phyloP scores from a whole-genome alignment of 2,797 vertebrate species.

The Tolypeutes matacus region DNA sequence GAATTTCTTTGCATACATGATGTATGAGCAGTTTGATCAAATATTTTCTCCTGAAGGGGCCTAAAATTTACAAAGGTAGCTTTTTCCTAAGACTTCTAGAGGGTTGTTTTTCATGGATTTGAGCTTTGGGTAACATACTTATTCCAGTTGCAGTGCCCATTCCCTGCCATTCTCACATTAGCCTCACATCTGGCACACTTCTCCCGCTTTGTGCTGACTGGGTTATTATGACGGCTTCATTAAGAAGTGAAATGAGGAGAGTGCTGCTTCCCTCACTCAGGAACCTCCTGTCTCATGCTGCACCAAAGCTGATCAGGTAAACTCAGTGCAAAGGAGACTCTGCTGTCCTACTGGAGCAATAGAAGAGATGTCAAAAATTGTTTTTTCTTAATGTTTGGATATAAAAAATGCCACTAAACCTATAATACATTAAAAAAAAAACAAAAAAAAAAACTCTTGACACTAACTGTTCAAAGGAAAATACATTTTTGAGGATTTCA shows the following conservation, averaged over 20 bases:
- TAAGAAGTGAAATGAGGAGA: constrained; percentile 18
- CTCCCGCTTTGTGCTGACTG: neutral
- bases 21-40: neutral
- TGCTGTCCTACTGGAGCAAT: neutral
- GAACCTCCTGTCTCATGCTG: neutral
- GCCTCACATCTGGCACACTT: neutral
- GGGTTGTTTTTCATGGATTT: neutral
- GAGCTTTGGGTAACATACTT: neutral
- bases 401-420: neutral
- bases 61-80: neutral
- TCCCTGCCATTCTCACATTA: neutral
- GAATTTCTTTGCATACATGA: neutral
- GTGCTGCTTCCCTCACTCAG: neutral
- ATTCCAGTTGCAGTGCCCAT: neutral
- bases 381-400: neutral
- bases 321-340: neutral
- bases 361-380: neutral
- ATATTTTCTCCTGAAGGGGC: neutral
- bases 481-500: neutral
- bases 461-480: neutral
- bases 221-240: constrained; percentile 32
- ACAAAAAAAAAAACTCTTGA: neutral
- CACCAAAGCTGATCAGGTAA: neutral
- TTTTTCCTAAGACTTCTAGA: constrained; percentile 41
- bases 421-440: neutral